phyloP scores from a whole-genome alignment of 2,888 invertebrate genomes.

The Drosophila paracracens region DNA sequence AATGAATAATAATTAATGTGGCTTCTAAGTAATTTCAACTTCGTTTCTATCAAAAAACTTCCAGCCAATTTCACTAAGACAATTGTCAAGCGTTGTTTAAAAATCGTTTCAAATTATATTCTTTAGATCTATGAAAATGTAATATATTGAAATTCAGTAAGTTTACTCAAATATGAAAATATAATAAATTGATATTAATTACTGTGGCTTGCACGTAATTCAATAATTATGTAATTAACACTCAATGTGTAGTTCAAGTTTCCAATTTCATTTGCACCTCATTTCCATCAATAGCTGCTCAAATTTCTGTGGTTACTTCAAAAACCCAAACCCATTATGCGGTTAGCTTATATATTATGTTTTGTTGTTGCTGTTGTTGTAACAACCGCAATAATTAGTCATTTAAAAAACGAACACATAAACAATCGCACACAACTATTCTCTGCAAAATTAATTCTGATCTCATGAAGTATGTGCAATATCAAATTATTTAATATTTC shows the following conservation, averaged over 20 bases:
- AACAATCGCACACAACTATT: slow-evolving; percentile 21
- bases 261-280: background rate
- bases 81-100: background rate
- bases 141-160: background rate
- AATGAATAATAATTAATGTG: background rate
- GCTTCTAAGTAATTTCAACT: too few relatives aligned
- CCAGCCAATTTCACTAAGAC: background rate
- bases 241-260: slow-evolving; percentile 1
- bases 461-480: slow-evolving; percentile 27
- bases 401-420: slow-evolving; percentile 29
- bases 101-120: background rate
- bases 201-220: slow-evolving; percentile 4
- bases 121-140: background rate
- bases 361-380: slow-evolving; percentile 2
- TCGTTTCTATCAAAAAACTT: background rate
- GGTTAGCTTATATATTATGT: slow-evolving; percentile 17
- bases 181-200: background rate
- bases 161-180: background rate
- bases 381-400: slow-evolving; percentile 33
- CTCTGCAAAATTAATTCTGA: slow-evolving; percentile 40
- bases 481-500: slow-evolving; percentile 27
- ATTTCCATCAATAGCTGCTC: slow-evolving; percentile 4
- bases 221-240: slow-evolving; percentile 4
- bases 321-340: slow-evolving; percentile 34
- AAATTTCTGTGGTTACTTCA: slow-evolving; percentile 39